These are phyloP conservation scores for Drosophila tropicalis DNA, from an alignment of 1,140 invertebrate genomes.

Conservation along the genomic window DNA sequence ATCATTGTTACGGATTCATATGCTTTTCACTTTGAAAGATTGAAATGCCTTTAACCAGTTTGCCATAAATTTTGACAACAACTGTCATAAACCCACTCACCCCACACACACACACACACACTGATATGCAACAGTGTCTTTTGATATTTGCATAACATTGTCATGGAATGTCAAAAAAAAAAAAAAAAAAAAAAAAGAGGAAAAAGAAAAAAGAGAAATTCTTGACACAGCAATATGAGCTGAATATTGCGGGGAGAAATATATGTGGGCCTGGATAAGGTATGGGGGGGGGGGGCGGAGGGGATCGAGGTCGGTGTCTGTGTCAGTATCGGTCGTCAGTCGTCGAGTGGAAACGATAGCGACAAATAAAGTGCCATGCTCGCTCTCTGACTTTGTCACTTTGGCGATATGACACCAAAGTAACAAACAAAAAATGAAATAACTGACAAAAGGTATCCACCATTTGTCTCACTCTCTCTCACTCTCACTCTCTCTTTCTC, in stretches of 20 bases:
- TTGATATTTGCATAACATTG: constrained; percentile 63
- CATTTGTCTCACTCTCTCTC: not conserved
- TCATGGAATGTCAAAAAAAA: constrained; percentile 26
- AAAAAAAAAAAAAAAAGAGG: constrained; percentile 13
- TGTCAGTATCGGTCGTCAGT: not conserved
- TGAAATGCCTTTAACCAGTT: not conserved
- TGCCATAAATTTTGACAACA: constrained; percentile 4
- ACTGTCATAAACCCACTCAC: not conserved
- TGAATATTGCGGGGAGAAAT: not conserved
- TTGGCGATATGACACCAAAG: constrained; percentile 9
- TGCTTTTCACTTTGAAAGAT: not conserved
- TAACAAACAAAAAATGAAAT: constrained; percentile 14
- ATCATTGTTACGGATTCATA: not conserved
- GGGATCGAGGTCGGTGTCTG: not conserved
- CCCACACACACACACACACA: not conserved
- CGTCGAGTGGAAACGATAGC: constrained; percentile 33
- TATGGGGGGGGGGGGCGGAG: not conserved
- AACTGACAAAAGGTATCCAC: not conserved
- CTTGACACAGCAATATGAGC: constrained; percentile 32
- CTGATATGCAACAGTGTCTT: constrained; percentile 31
- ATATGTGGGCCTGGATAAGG: not conserved
- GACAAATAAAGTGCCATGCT: constrained; percentile 37
- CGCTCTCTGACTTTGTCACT: constrained; percentile 6
- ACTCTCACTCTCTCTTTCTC: not conserved
- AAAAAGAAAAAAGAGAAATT: constrained; percentile 25